Evolutionary conservation across 2,797 vertebrate species (phyloP).

Genomic region (Pipistrellus pipistrellus): DNA sequence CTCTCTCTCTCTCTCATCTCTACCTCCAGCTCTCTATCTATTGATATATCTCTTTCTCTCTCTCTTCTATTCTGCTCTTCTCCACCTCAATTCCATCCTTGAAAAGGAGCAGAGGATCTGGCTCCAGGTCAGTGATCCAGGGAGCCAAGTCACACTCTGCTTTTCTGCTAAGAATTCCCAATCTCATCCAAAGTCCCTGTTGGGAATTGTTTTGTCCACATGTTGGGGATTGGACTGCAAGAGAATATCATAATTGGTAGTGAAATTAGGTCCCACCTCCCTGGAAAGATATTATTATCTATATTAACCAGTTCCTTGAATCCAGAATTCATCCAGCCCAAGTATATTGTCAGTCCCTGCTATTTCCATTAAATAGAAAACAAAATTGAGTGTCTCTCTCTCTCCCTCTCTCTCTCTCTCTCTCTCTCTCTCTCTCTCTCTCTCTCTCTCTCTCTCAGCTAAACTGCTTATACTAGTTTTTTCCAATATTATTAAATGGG

Average conservation of each 20-base stretch:
- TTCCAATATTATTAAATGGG: constrained; percentile 50
- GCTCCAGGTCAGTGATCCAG: background rate
- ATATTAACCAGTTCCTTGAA: background rate
- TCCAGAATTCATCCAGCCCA: background rate
- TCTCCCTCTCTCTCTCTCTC: no score
- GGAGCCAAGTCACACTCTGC: background rate
- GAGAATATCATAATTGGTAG: background rate
- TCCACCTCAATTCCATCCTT: background rate
- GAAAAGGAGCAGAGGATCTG: background rate
- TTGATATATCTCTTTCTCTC: background rate
- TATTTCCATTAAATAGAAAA: constrained; percentile 47
- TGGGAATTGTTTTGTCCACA: background rate
- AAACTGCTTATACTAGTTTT: constrained; percentile 9
- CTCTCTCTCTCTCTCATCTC: no score
- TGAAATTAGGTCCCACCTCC: background rate
- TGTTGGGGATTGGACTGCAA: background rate
- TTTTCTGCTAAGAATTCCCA: constrained; percentile 12
- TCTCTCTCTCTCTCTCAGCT: background rate
- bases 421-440: background rate
- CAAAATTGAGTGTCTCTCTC: background rate
- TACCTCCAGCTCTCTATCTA: background rate
- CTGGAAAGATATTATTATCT: background rate
- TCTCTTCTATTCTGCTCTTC: background rate
- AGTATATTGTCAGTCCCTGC: background rate
- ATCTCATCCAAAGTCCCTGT: background rate